A percentile compares a stretch with the other conserved stretches of the same genome.
phyloP scores from a whole-genome alignment of 2,113 vertebrate genomes.

The Chionis minor region DNA sequence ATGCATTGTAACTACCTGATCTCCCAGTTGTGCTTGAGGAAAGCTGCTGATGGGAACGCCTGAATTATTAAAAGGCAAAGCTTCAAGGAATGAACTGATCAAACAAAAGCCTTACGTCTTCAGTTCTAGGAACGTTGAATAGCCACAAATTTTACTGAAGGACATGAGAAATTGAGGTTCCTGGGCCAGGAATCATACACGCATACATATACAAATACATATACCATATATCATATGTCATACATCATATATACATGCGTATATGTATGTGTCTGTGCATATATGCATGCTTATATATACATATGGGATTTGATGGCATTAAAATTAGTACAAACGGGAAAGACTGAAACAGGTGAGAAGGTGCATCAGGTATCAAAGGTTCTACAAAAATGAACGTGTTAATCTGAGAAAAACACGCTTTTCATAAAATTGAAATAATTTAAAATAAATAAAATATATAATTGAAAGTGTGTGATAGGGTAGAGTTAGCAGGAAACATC shows the following conservation, averaged over 20 bases:
- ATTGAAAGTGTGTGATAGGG: not conserved
- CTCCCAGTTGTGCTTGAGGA: not conserved
- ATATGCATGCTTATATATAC: not conserved
- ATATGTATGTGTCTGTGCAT: no score
- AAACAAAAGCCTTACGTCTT: not conserved
- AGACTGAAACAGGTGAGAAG: not conserved
- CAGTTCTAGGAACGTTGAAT: not conserved
- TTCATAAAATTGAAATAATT: not conserved
- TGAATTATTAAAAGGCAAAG: not conserved
- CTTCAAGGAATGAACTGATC: not conserved
- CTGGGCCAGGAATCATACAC: not conserved
- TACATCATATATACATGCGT: not conserved
- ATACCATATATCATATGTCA: not conserved
- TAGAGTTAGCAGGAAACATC: not conserved
- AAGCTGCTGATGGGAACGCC: not conserved
- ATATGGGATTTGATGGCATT: not conserved
- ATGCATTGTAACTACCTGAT: not conserved
- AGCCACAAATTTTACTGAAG: not conserved
- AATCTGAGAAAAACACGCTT: not conserved
- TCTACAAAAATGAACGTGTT: not conserved
- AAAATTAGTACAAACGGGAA: not conserved
- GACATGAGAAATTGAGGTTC: not conserved
- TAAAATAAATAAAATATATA: not conserved
- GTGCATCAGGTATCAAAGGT: not conserved
- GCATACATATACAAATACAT: not conserved